A percentile compares a stretch with the other conserved stretches of the same genome.
phyloP scores from a whole-genome alignment of 2,113 vertebrate species.

The Triplophysa rosa region DNA sequence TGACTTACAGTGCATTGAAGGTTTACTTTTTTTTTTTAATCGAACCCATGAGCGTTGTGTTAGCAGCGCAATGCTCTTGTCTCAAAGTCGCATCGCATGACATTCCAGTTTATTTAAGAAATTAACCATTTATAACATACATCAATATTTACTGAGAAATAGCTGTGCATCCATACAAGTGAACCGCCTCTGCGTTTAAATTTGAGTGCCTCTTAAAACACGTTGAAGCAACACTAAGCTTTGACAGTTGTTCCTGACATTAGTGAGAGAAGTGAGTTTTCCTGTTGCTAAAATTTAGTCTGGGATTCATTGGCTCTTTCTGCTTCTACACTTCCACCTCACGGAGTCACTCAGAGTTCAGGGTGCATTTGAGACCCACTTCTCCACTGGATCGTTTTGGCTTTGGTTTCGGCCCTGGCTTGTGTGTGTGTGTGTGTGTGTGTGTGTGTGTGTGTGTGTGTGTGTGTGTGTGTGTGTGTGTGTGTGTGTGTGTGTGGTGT shows the following conservation, averaged over 20 bases:
- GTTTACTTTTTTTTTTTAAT: no score
- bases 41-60: no score
- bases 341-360: conserved; percentile 46
- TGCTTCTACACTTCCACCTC: conserved; percentile 15
- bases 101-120: no score
- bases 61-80: no score
- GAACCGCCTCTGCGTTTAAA: no score
- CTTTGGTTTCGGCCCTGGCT: conserved; percentile 23
- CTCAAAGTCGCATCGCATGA: no score
- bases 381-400: conserved; percentile 35
- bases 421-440: background rate
- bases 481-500: conserved; percentile 22
- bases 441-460: conserved; percentile 33
- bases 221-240: background rate
- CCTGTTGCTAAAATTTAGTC: conserved; percentile 16
- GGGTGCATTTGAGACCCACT: conserved; percentile 38
- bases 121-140: no score
- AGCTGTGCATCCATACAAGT: no score
- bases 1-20: no score
- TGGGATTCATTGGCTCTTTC: conserved; percentile 24
- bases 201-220: background rate
- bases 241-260: background rate
- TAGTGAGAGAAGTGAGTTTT: background rate
- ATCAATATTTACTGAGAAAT: no score
- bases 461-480: conserved; percentile 15